phyloP scores from a whole-genome alignment of 2,888 invertebrate genomes.

The Camponotus fellah region DNA sequence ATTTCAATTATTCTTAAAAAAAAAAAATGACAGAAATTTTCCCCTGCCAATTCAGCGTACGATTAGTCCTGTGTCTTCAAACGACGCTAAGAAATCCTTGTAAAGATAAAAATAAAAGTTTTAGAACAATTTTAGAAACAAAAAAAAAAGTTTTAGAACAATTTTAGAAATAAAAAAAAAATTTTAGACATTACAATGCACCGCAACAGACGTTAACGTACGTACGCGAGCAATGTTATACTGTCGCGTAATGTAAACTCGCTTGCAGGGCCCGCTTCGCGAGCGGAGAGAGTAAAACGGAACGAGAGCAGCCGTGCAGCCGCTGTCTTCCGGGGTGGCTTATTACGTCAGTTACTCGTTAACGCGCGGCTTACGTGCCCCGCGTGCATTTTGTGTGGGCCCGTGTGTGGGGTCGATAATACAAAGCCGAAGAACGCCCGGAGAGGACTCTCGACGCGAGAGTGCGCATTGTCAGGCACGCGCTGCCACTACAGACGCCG shows the following conservation, averaged over 20 bases:
- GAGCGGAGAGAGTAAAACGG: background rate
- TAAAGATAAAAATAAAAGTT: background rate
- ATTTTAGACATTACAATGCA: background rate
- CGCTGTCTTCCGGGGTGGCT: slow-evolving; percentile 66
- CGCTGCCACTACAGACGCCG: slow-evolving; percentile 84
- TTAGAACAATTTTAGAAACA: too few species aligned
- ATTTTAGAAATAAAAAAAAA: too few species aligned
- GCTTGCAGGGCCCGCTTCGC: background rate
- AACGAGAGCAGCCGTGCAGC: slow-evolving; percentile 47
- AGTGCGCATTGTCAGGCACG: slow-evolving; percentile 85
- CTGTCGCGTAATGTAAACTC: background rate
- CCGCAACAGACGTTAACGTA: slow-evolving; percentile 10
- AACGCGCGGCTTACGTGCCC: slow-evolving; percentile 64
- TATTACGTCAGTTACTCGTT: slow-evolving; percentile 76
- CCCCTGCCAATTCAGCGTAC: background rate
- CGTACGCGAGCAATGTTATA: background rate
- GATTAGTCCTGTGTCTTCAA: background rate
- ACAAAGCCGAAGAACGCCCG: slow-evolving; percentile 74
- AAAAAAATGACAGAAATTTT: background rate
- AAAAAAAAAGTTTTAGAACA: too few species aligned
- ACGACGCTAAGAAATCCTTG: background rate
- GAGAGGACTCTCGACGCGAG: slow-evolving; percentile 73
- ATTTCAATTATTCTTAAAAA: too few species aligned
- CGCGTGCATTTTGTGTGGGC: slow-evolving; percentile 74
- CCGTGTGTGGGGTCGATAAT: slow-evolving; percentile 72